Evolutionary conservation across 1,140 invertebrate genomes (phyloP), one percentile per base, ranked within the genome.

Genomic region (Nephotettix cincticeps): DNA sequence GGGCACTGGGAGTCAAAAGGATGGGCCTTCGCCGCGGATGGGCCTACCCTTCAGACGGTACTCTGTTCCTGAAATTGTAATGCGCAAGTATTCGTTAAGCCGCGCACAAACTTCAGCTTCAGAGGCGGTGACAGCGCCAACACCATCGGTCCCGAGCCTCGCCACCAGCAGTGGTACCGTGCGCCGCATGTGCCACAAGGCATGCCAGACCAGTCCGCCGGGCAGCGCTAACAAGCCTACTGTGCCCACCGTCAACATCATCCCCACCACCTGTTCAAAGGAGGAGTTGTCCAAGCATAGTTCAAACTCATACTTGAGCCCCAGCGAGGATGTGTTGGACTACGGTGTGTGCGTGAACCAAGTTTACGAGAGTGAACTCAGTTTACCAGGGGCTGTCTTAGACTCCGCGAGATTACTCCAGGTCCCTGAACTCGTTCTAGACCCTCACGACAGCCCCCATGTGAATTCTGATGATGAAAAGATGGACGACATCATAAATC

Each of bases 51-150:
- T 69, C 32, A 69, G 77, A 69, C 36, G 77, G 32, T 78, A 75
- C 63, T 78, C 77, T 13, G 72, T 78, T 63, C 77, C 77, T 19
- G 77, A 78, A 66, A 72, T 73, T n/a, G 74, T 78, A 13, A 78
- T 78, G 77, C 65, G 77, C 29, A 74, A 74, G 28, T 78, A 76
- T 51, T 68, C 73, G n/a, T 70, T 78, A 28, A 65, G 54, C 4
- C 43, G 71, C 17, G 40, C 47, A 3, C 61, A 69, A 14, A 70
- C 73, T 19, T 66, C 68, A 27, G 61, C 65, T 19, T 63, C 54
- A 25, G 73, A 54, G 17, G n/a, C 54, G 1, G 69, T 65, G 19
- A 67, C 56, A 19, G 66, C 51, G 40, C 67, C 71, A 4, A 70
- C 68, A 68, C 51, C 64, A 17, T 43, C 69, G 56, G 69, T 64